phyloP scores from a whole-genome alignment of 1,140 invertebrate genomes.

The Philaenus spumarius region DNA sequence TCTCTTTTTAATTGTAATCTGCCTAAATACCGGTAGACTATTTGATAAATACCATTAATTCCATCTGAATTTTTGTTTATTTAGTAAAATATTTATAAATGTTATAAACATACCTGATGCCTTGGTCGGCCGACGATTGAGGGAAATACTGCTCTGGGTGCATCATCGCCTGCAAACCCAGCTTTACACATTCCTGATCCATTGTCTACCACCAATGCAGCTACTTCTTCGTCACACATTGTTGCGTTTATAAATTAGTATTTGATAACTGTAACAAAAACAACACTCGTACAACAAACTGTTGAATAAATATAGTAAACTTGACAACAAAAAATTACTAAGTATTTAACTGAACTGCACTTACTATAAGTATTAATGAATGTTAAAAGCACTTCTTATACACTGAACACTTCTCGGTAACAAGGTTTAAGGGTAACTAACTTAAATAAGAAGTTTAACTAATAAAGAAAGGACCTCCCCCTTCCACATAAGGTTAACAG shows the following conservation, averaged over 20 bases:
- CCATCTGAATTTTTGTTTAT: too few relatives aligned
- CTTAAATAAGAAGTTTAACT: too few relatives aligned
- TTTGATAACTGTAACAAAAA: slow-evolving; percentile 5
- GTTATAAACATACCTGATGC: slow-evolving; percentile 57
- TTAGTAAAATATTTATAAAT: too few relatives aligned
- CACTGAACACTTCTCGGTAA: too few relatives aligned
- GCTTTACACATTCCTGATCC: slow-evolving; percentile 96
- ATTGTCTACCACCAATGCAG: slow-evolving; percentile 72
- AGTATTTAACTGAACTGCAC: neutral
- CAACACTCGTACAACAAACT: neutral
- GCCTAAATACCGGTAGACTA: too few relatives aligned
- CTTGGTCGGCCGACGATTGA: slow-evolving; percentile 89
- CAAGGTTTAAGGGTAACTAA: too few relatives aligned
- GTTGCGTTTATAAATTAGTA: slow-evolving; percentile 33
- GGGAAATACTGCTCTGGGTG: slow-evolving; percentile 90
- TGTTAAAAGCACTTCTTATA: too few relatives aligned
- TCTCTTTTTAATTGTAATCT: too few relatives aligned
- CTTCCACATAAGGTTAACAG: too few relatives aligned
- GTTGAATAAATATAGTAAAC: too few relatives aligned
- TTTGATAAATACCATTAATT: too few relatives aligned
- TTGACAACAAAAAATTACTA: neutral
- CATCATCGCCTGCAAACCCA: slow-evolving; percentile 94
- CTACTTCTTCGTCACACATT: slow-evolving; percentile 74
- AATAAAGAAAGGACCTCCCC: too few relatives aligned
- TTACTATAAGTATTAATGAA: neutral